phyloP scores from a whole-genome alignment of 2,113 vertebrate species.

The Pangasianodon hypophthalmus region DNA sequence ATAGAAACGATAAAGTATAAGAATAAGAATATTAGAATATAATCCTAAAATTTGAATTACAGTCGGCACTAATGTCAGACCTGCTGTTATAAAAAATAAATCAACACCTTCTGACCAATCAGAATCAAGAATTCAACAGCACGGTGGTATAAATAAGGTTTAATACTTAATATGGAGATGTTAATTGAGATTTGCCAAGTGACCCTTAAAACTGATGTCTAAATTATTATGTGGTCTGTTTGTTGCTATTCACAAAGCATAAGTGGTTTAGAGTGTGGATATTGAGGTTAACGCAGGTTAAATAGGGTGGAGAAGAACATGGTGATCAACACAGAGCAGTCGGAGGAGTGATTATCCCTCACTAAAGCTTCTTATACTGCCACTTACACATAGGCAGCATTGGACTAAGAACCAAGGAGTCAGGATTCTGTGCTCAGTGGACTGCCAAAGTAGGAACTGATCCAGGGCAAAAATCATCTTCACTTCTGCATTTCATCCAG shows the following conservation, averaged over 20 bases:
- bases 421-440: background rate
- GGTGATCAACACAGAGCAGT: slow-evolving; percentile 28
- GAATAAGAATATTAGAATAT: background rate
- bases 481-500: background rate
- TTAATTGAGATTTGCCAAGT: background rate
- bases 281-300: slow-evolving; percentile 41
- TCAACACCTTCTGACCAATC: background rate
- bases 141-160: background rate
- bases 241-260: slow-evolving; percentile 19
- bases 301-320: slow-evolving; percentile 27
- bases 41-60: background rate
- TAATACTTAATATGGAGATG: background rate
- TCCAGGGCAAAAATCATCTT: background rate
- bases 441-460: background rate
- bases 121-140: background rate
- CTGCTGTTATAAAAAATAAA: background rate
- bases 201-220: background rate
- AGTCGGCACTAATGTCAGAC: background rate
- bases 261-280: slow-evolving; percentile 30
- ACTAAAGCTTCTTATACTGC: slow-evolving; percentile 37
- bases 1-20: background rate
- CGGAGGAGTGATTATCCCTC: slow-evolving; percentile 35
- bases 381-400: slow-evolving; percentile 34
- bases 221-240: background rate
- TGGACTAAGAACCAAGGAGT: slow-evolving; percentile 14